Evolutionary conservation across 2,113 vertebrate species (phyloP), one percentile per base, ranked within the genome.

Genomic region (Parotia lawesii): DNA sequence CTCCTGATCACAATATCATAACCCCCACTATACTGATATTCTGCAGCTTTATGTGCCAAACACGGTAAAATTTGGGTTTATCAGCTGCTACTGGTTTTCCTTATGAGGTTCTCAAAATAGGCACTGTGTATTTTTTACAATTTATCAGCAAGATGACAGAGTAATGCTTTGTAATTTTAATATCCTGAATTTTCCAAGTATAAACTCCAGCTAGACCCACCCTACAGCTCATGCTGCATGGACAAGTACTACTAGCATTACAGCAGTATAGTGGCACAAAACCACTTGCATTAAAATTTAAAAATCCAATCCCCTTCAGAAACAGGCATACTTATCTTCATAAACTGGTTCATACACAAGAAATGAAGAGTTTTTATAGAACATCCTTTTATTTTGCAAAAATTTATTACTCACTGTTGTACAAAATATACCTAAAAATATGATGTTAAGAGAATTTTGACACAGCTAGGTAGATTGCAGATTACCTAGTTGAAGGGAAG

Each of bases 301-400:
- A 79, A 92, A 86, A 37, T 24, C 4, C 15, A 62, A 17, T 33
- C 13, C 7, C 9, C 23, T 61, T 61, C 28, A 69, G 37, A 60
- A 89, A 62, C 0, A 62, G 9, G 11, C 29, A 82, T 35, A 10
- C 5, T 83, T 57, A 60, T 33, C 66, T 65, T 58, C 69, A 91
- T 21, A 37, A 89, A 60, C 33, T 33, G 67, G 16, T 37, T 67
- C 27, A 62, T 4, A 11, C 12, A 67, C 29, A 80, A 74, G 51
- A 91, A 94, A 60, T n/a, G 0, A 87, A 56, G 31, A n/a, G 8
- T 1, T 91, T 70, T 56, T 77, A 77, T 56, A 73, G 74, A 81
- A 95, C n/a, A 74, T 86, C 12, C 8, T 85, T 95, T 97, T 95
- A 93, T 96, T 97, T 93, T 87, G 67, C n/a, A 94, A 97, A 96